A percentile compares a stretch with the other conserved stretches of the same genome.
Evolutionary conservation across 2,113 vertebrate species (phyloP).

Genomic region (Oenanthe melanoleuca): DNA sequence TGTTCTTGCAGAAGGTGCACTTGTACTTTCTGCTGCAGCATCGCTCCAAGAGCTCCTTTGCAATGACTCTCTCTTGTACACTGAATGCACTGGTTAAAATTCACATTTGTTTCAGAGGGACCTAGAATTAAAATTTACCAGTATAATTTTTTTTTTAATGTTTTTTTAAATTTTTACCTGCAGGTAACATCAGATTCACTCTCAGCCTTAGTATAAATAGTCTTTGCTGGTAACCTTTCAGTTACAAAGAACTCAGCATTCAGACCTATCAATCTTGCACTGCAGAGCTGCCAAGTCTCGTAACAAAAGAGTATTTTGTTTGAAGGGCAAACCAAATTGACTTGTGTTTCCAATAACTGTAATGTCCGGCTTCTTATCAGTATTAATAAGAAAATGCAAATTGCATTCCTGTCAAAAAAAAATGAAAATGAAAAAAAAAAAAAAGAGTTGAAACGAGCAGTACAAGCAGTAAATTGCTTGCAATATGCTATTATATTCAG

Average conservation of each 20-base stretch:
- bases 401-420: slow-evolving; percentile 37
- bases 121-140: background rate
- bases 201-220: background rate
- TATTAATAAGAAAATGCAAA: slow-evolving; percentile 67
- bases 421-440: slow-evolving; percentile 3
- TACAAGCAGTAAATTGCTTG: slow-evolving; percentile 38
- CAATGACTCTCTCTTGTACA: background rate
- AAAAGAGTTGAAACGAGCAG: slow-evolving; percentile 12
- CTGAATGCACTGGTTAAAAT: background rate
- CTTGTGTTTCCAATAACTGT: slow-evolving; percentile 47
- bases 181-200: background rate
- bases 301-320: slow-evolving; percentile 47
- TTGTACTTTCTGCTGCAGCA: background rate
- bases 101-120: background rate
- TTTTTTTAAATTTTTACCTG: background rate
- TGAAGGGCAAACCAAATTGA: slow-evolving; percentile 66
- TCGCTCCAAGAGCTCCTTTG: background rate
- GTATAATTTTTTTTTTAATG: too few species aligned
- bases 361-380: slow-evolving; percentile 46
- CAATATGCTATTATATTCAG: slow-evolving; percentile 42
- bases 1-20: background rate
- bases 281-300: slow-evolving; percentile 4
- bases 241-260: slow-evolving; percentile 31
- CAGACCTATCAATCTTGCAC: slow-evolving; percentile 60
- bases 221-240: slow-evolving; percentile 49